phyloP scores from a whole-genome alignment of 2,113 vertebrate genomes.

The Semnornis frantzii region DNA sequence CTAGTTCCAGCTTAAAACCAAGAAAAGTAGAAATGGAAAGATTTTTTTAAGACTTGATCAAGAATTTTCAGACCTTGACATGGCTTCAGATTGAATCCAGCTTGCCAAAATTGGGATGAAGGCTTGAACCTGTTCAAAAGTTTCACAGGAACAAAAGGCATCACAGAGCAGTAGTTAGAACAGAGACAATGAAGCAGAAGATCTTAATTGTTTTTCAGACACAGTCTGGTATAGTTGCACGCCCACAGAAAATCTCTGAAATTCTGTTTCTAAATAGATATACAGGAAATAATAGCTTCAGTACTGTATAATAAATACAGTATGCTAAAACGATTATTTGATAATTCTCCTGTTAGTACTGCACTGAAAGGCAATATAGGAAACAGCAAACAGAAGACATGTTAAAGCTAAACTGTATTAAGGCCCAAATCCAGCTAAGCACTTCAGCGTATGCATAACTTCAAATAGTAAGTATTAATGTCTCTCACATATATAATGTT shows the following conservation, averaged over 20 bases:
- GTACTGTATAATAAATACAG: neutral
- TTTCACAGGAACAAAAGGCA: conserved; percentile 7
- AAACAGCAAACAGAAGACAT: neutral
- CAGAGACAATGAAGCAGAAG: neutral
- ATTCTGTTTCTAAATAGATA: neutral
- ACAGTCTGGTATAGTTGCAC: neutral
- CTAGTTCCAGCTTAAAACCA: conserved; percentile 32
- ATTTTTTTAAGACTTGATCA: conserved; percentile 13
- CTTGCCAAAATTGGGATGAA: conserved; percentile 20
- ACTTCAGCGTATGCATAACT: conserved; percentile 12
- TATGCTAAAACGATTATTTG: neutral
- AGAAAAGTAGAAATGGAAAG: conserved; percentile 55
- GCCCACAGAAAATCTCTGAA: neutral
- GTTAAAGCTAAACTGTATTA: neutral
- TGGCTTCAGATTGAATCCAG: neutral
- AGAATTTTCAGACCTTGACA: conserved; percentile 42
- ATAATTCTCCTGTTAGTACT: neutral
- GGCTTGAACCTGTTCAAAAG: neutral
- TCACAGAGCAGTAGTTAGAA: neutral
- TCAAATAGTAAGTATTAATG: neutral
- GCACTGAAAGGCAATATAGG: neutral
- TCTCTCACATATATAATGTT: neutral
- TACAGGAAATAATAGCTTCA: neutral
- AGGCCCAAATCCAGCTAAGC: neutral
- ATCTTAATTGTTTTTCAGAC: neutral